Conservation (phyloP, 2,888 invertebrate genomes). For the Spilarctia lutea region DNA sequence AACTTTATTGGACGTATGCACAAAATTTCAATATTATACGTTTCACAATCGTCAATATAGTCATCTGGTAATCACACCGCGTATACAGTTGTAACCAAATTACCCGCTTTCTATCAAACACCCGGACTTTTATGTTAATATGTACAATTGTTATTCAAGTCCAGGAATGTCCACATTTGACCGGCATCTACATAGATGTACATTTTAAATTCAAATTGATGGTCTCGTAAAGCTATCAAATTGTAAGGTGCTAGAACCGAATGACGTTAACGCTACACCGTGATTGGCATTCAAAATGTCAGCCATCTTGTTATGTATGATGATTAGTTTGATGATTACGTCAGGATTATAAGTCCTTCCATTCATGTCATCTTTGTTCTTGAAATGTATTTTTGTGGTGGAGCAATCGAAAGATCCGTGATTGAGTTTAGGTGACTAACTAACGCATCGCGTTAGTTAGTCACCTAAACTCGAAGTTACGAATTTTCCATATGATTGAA, state of each 20-base stretch:
- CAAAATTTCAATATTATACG: slow-evolving; percentile 71
- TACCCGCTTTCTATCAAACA: slow-evolving; percentile 86
- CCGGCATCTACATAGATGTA: slow-evolving; percentile 83
- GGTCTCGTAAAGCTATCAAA: slow-evolving; percentile 85
- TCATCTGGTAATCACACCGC: slow-evolving; percentile 76
- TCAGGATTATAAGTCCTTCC: slow-evolving; percentile 65
- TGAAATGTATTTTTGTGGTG: slow-evolving; percentile 41
- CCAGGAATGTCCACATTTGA: slow-evolving; percentile 83
- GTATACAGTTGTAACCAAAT: slow-evolving; percentile 83
- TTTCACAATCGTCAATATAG: slow-evolving; percentile 68
- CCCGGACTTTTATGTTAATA: slow-evolving; percentile 85
- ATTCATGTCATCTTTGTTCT: slow-evolving; percentile 61
- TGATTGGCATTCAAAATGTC: slow-evolving; percentile 79
- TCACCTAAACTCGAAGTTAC: no score
- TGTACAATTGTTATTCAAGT: slow-evolving; percentile 81
- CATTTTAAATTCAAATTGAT: slow-evolving; percentile 85
- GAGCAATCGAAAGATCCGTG: slow-evolving; percentile 36
- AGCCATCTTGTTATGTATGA: slow-evolving; percentile 76
- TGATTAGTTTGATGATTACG: slow-evolving; percentile 68
- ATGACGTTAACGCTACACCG: slow-evolving; percentile 74
- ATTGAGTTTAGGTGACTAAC: slow-evolving; percentile 37
- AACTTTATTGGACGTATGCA: slow-evolving; percentile 73
- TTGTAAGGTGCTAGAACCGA: slow-evolving; percentile 78
- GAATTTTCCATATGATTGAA: slow-evolving; percentile 44
- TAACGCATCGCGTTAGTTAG: no score